A percentile compares a stretch with the other conserved stretches of the same genome.
These are phyloP conservation scores for Oreochromis grahami DNA, from an alignment of 2,797 vertebrate genomes.

Conservation along the genomic window DNA sequence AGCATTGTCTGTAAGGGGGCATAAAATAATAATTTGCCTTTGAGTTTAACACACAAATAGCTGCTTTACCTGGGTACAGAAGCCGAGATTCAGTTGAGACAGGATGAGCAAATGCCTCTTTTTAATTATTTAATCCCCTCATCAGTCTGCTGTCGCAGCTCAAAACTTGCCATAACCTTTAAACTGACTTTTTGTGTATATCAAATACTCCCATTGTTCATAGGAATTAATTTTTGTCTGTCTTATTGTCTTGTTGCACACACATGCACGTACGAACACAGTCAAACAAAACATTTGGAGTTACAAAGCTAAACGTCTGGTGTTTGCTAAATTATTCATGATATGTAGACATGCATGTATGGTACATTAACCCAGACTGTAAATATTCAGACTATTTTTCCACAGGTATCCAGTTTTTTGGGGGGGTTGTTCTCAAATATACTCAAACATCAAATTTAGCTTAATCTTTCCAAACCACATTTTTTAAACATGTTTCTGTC, in stretches of 20 bases:
- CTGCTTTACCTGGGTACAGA: neutral
- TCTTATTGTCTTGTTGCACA: neutral
- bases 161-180: neutral
- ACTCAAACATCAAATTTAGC: neutral
- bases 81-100: constrained; percentile 9
- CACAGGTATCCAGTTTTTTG: neutral
- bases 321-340: neutral
- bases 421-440: neutral
- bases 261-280: neutral
- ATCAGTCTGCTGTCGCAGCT: neutral
- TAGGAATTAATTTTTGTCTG: neutral
- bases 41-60: neutral
- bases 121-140: constrained; percentile 31
- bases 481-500: neutral
- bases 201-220: neutral
- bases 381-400: neutral
- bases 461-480: neutral
- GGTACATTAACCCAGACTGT: neutral
- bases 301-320: neutral
- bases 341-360: neutral
- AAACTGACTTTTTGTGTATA: neutral
- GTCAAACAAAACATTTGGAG: neutral
- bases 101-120: neutral
- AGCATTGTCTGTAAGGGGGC: neutral
- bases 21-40: neutral